Base-by-base conservation (phyloP, 2,113 vertebrate genomes). In the Paradisaea rubra region DNA sequence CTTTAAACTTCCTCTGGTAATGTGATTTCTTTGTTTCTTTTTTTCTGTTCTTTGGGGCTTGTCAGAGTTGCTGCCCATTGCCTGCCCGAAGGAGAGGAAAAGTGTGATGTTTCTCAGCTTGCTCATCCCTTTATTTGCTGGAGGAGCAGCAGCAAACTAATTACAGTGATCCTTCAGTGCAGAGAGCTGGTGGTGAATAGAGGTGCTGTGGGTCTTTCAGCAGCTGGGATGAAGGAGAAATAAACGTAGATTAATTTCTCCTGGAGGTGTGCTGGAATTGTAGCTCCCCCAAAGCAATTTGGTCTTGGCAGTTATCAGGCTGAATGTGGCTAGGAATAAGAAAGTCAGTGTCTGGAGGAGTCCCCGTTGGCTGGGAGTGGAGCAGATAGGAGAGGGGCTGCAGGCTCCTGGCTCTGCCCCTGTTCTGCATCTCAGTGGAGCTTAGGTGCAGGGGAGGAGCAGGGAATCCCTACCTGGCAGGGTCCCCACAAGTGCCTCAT, bases 311-410 rank as follows among this genome's bases (percentile, higher is more conserved):
- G 49, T 79, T 82, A 63, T 1, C 47, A 50, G 77, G 54, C 37
- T 77, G 83, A 82, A 35, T 42, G 41, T 77, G 45, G 37, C 24
- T 77, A 18, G 68, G 42, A 60, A 72, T 65, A 30, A 24, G 45
- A 12, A 41, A n/a, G 22, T 13, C 5, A 2, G 6, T 56, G 15
- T 41, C 54, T 81, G 41, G 64, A 88, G 68, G 44, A 16, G 27
- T 50, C 57, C 0, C 0, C 0, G 0, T 21, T 19, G 28, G 45
- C 64, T 70, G 59, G 52, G 44, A 41, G 28, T 11, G 25, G 15
- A 49, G 59, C 18, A 24, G 61, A n/a, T 31, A 3, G 42, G 56
- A 68, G 54, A 76, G 35, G 33, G 18, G 23, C n/a, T 80, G 27
- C 53, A 21, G 74, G 57, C 35, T 74, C 15, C 61, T 61, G 47